Percentiles rank a stretch among this genome's conserved stretches.
These are phyloP conservation scores for Murina feae DNA, from an alignment of 2,113 vertebrate genomes.

Conservation along the genomic window DNA sequence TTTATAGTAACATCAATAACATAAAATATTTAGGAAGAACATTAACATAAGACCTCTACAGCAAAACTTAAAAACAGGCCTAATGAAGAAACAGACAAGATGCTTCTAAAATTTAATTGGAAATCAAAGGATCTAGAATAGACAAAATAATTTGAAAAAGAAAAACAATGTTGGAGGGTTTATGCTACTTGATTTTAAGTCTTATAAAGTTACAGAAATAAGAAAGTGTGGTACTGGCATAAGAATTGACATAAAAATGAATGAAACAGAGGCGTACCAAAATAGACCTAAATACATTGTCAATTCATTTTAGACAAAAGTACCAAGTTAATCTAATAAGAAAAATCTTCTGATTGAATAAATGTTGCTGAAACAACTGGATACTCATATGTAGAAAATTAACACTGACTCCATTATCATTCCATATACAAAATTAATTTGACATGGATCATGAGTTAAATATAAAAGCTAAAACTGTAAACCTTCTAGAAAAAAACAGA, in stretches of 20 bases:
- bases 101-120: neutral
- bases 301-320: constrained; percentile 6
- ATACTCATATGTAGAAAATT: neutral
- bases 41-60: neutral
- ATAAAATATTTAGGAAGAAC: constrained; percentile 15
- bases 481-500: neutral
- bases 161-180: neutral
- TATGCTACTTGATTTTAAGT: neutral
- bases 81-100: neutral
- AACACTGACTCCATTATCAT: neutral
- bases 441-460: neutral
- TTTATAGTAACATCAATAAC: neutral
- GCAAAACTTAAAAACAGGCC: neutral
- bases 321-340: neutral
- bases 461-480: constrained; percentile 9
- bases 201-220: neutral
- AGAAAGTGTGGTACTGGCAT: neutral
- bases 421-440: constrained; percentile 9
- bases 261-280: neutral
- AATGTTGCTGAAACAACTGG: neutral
- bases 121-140: neutral
- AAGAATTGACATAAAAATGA: neutral
- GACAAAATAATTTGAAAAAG: neutral
- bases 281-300: neutral
- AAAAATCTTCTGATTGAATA: constrained; percentile 11